These are phyloP conservation scores for Parnassius orleans DNA, from an alignment of 2,888 invertebrate species.

Conservation along the genomic window DNA sequence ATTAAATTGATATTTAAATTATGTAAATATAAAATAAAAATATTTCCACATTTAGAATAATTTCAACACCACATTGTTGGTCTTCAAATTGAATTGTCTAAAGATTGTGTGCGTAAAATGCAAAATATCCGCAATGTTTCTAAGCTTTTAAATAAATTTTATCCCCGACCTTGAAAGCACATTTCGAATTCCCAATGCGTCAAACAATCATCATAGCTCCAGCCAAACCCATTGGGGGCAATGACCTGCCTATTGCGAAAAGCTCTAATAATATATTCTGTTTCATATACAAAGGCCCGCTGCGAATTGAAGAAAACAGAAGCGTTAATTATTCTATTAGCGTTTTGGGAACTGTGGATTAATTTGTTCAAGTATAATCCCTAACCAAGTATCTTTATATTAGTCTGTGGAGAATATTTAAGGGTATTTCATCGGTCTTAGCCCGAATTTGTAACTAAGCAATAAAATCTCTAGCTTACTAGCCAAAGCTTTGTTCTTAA, in stretches of 20 bases:
- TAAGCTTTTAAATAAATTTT: constrained; percentile 11
- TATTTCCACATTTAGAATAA: too few species aligned
- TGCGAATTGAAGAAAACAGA: constrained; percentile 14
- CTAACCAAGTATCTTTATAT: constrained; percentile 7
- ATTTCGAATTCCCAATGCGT: constrained; percentile 29
- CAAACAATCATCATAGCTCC: constrained; percentile 28
- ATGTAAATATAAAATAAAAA: too few species aligned
- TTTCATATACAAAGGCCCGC: constrained; percentile 25
- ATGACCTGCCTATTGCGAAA: constrained; percentile 32
- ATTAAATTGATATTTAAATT: too few species aligned
- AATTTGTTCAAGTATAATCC: constrained; percentile 11
- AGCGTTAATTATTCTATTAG: constrained; percentile 19
- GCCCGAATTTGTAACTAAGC: background rate
- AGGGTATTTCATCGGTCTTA: background rate
- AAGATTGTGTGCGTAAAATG: background rate
- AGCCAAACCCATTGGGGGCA: constrained; percentile 24
- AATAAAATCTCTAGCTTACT: background rate
- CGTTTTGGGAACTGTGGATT: constrained; percentile 13
- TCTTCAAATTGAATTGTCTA: too few species aligned
- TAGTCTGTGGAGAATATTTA: constrained; percentile 3
- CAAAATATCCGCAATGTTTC: background rate
- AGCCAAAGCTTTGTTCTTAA: too few species aligned
- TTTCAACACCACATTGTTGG: too few species aligned
- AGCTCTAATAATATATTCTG: constrained; percentile 36
- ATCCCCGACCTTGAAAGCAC: constrained; percentile 26